These are phyloP conservation scores for Mormyrops attenuatus DNA, from an alignment of 2,797 vertebrate species.

Conservation along the genomic window DNA sequence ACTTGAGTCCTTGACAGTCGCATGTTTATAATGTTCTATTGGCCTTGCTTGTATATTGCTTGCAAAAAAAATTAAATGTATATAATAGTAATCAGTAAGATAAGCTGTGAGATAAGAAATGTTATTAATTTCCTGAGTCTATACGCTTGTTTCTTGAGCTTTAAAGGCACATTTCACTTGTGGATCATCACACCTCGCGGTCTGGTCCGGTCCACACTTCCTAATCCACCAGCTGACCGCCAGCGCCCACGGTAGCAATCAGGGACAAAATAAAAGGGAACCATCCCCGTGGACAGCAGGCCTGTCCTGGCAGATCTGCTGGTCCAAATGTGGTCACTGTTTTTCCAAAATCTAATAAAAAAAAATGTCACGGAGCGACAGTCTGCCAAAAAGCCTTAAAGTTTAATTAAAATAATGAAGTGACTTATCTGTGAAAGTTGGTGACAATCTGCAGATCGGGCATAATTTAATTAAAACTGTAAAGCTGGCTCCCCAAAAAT, in stretches of 20 bases:
- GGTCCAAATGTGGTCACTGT: conserved; percentile 50
- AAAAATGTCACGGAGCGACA: conserved; percentile 21
- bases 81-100: background rate
- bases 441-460: conserved; percentile 36
- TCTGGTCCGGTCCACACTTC: background rate
- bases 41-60: background rate
- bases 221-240: background rate
- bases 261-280: background rate
- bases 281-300: background rate
- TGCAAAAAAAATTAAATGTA: background rate
- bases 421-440: conserved; percentile 44
- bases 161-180: background rate
- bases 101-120: background rate
- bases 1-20: background rate
- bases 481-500: background rate
- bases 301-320: conserved; percentile 39
- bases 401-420: conserved; percentile 36
- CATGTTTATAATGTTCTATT: background rate
- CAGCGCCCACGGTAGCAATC: background rate
- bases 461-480: conserved; percentile 27
- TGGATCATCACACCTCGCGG: background rate
- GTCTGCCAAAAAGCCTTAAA: conserved; percentile 38
- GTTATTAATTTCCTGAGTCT: background rate
- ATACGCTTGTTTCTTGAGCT: background rate
- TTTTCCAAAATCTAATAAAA: conserved; percentile 59